Percentiles rank a stretch among this genome's conserved stretches.
phyloP scores from a whole-genome alignment of 2,797 vertebrate genomes.

The Choloepus didactylus region DNA sequence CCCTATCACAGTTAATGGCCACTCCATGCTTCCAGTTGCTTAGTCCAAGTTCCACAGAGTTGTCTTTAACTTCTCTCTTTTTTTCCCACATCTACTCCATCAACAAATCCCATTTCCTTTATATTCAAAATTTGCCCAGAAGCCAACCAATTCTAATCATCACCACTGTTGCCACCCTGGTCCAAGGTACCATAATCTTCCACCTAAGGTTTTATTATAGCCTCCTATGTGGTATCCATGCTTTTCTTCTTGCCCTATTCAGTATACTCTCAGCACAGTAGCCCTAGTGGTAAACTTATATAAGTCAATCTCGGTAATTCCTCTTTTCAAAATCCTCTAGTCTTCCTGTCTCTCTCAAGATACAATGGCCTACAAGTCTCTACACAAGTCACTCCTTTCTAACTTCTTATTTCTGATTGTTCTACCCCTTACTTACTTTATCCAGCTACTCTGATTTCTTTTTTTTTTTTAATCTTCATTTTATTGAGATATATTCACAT shows the following conservation, averaged over 20 bases:
- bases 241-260: background rate
- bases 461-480: too few relatives aligned
- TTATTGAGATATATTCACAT: too few relatives aligned
- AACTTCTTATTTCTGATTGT: background rate
- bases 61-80: background rate
- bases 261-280: background rate
- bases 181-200: background rate
- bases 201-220: background rate
- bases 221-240: background rate
- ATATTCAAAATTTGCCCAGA: background rate
- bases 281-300: background rate
- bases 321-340: background rate
- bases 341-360: background rate
- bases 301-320: background rate
- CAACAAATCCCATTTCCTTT: background rate
- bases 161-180: background rate
- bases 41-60: background rate
- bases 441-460: background rate
- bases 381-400: background rate
- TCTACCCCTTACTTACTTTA: background rate
- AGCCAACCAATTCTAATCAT: background rate
- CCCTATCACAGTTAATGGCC: background rate
- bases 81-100: background rate
- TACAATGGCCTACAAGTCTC: background rate
- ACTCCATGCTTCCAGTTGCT: background rate